Conservation (phyloP, 2,797 vertebrate species). For the Hydrocynus forskahlii region DNA sequence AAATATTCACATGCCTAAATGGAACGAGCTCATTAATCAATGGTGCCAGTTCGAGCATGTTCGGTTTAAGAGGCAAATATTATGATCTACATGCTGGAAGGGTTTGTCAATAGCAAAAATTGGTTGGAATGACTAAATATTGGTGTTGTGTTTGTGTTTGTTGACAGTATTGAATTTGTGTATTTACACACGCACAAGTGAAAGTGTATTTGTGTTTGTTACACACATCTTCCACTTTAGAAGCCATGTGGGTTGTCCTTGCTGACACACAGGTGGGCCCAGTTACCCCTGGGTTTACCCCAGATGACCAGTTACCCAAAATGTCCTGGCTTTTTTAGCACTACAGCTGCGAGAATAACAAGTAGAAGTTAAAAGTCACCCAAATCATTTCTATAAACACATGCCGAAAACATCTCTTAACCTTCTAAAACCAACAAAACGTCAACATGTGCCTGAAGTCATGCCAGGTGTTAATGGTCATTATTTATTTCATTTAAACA, state of each 20-base stretch:
- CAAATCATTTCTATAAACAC: too few species aligned
- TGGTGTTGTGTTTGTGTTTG: neutral
- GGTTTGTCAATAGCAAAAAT: conserved; percentile 5
- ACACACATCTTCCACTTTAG: neutral
- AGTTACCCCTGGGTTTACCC: neutral
- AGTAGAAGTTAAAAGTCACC: too few species aligned
- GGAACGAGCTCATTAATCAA: conserved; percentile 27
- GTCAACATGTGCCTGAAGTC: too few species aligned
- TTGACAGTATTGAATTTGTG: neutral
- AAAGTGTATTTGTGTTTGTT: neutral
- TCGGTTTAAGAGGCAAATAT: conserved; percentile 19
- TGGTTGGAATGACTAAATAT: neutral
- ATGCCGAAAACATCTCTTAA: too few species aligned
- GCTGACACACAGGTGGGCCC: neutral
- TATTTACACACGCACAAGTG: neutral
- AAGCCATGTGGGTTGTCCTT: neutral
- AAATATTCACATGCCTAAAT: conserved; percentile 34
- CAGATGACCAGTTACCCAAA: too few species aligned
- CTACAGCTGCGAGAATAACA: too few species aligned
- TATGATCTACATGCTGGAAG: neutral
- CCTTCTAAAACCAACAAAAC: too few species aligned
- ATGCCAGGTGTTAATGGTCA: too few species aligned
- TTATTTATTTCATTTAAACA: too few species aligned
- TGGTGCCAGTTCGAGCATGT: conserved; percentile 14
- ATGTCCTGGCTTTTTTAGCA: too few species aligned